phyloP scores from a whole-genome alignment of 2,113 vertebrate species.

The Hyaena hyaena region DNA sequence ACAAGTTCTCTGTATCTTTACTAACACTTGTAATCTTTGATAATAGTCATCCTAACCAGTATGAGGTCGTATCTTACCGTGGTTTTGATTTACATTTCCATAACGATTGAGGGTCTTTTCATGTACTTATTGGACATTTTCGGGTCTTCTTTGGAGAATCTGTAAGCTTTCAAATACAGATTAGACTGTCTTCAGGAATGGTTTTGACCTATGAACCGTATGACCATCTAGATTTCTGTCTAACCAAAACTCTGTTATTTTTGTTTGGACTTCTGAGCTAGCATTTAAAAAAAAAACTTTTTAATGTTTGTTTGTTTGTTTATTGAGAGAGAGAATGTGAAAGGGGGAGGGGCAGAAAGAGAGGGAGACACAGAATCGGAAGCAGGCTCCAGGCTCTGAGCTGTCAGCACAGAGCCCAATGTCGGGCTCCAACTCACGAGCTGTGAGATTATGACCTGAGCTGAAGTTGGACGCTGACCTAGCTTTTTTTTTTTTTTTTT shows the following conservation, averaged over 20 bases:
- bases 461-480: too few species aligned
- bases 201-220: neutral
- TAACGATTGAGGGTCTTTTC: neutral
- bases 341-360: too few species aligned
- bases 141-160: neutral
- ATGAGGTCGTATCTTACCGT: neutral
- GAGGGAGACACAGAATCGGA: too few species aligned
- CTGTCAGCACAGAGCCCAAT: too few species aligned
- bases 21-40: neutral
- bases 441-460: too few species aligned
- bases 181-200: neutral
- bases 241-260: neutral
- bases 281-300: too few species aligned
- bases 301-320: too few species aligned
- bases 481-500: too few species aligned
- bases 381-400: too few species aligned
- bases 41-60: neutral
- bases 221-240: neutral
- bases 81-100: neutral
- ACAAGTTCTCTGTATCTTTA: neutral
- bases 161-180: neutral
- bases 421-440: too few species aligned
- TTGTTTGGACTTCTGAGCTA: conserved; percentile 3
- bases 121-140: neutral
- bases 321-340: too few species aligned